Conservation (phyloP, 2,888 invertebrate genomes). For the Rosalia funebris region DNA sequence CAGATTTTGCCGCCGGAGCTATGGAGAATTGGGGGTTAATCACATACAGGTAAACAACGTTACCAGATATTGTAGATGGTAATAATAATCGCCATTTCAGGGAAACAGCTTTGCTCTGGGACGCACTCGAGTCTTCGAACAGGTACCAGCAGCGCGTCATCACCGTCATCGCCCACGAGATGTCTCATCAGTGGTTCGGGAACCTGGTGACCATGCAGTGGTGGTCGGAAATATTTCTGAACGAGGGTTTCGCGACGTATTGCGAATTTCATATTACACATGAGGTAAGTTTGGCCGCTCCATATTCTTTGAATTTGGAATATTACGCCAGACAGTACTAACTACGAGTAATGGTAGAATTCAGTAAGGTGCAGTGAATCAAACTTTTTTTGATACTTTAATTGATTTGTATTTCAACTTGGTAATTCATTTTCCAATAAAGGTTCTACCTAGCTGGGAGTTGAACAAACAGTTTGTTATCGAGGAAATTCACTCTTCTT, state of each 20-base stretch:
- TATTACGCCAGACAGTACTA: too few species aligned
- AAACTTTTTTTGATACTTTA: too few species aligned
- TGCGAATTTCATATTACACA: conserved; percentile 76
- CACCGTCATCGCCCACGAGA: conserved; percentile 78
- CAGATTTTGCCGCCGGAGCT: conserved; percentile 85
- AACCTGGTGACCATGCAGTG: conserved; percentile 80
- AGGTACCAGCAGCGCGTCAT: conserved; percentile 68
- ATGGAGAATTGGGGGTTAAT: conserved; percentile 95
- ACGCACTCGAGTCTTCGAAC: conserved; percentile 48
- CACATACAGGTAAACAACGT: conserved; percentile 73
- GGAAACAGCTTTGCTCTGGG: conserved; percentile 70
- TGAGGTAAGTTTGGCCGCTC: conserved; percentile 59
- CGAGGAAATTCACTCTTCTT: conserved; percentile 74
- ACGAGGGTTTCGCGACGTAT: conserved; percentile 79
- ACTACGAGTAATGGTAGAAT: too few species aligned
- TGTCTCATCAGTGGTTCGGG: conserved; percentile 87
- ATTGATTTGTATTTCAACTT: too few species aligned
- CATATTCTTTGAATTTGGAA: too few species aligned
- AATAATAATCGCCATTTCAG: conserved; percentile 67
- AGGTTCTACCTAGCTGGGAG: conserved; percentile 67
- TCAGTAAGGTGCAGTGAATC: too few species aligned
- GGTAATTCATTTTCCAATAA: too few species aligned
- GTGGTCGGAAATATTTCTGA: conserved; percentile 81
- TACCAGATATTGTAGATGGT: neutral
- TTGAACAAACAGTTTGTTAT: conserved; percentile 76